Percentiles rank a stretch among this genome's conserved stretches.
phyloP scores from a whole-genome alignment of 1,140 invertebrate species.

The Ceratoteleas bidentatus region DNA sequence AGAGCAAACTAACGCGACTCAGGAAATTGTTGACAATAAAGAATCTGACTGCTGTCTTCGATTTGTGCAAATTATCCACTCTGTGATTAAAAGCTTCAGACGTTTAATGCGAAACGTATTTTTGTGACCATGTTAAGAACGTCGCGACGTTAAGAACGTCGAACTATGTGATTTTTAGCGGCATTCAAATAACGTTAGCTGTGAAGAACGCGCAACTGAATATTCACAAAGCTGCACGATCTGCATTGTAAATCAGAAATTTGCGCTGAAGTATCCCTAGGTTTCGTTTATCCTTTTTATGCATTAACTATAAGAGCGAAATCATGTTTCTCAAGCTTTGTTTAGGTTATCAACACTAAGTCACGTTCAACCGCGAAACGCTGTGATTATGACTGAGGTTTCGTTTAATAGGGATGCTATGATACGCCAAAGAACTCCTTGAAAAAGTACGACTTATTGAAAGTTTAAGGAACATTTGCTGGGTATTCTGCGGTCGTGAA shows the following conservation, averaged over 20 bases:
- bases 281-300: conserved; percentile 34
- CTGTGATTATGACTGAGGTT: background rate
- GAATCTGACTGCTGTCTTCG: too few species aligned
- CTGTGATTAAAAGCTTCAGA: too few species aligned
- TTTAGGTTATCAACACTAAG: conserved; percentile 23
- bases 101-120: too few species aligned
- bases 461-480: background rate
- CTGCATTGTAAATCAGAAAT: conserved; percentile 58
- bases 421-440: background rate
- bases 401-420: background rate
- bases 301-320: conserved; percentile 26
- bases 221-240: conserved; percentile 46
- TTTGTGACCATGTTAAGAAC: too few species aligned
- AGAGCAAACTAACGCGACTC: too few species aligned
- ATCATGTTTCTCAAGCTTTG: conserved; percentile 25
- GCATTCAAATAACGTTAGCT: too few species aligned
- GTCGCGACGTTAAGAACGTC: too few species aligned
- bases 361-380: background rate
- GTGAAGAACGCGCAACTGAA: conserved; percentile 43
- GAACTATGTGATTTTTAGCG: too few species aligned
- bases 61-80: too few species aligned
- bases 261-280: conserved; percentile 7
- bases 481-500: background rate
- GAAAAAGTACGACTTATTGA: background rate
- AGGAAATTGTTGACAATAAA: too few species aligned